A percentile compares a stretch with the other conserved stretches of the same genome.
These are phyloP conservation scores for Rhagium mordax DNA, from an alignment of 2,888 invertebrate species.

Conservation along the genomic window DNA sequence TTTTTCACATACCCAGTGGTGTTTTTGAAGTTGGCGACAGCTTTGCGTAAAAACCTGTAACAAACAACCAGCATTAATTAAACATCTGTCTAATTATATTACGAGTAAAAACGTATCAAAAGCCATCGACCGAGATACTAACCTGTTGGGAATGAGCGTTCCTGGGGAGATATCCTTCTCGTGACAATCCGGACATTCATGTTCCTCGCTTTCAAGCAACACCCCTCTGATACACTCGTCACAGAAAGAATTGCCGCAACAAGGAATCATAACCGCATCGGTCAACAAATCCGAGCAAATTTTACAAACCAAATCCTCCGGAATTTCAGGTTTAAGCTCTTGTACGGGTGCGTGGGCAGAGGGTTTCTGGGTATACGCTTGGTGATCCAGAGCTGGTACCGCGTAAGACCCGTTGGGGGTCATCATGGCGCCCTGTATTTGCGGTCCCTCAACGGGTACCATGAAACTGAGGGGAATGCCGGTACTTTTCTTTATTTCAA, in stretches of 20 bases:
- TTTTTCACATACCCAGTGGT: slow-evolving; percentile 89
- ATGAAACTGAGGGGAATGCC: slow-evolving; percentile 98
- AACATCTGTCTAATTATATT: too few relatives aligned
- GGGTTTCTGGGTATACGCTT: slow-evolving; percentile 80
- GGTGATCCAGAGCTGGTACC: slow-evolving; percentile 89
- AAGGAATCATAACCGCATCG: slow-evolving; percentile 98
- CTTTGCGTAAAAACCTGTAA: slow-evolving; percentile 85
- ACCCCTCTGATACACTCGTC: slow-evolving; percentile 97
- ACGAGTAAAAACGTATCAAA: too few relatives aligned
- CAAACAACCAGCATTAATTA: too few relatives aligned
- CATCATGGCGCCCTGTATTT: slow-evolving; percentile 92
- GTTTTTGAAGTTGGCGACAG: slow-evolving; percentile 92
- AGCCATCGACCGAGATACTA: too few relatives aligned
- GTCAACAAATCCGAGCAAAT: slow-evolving; percentile 93
- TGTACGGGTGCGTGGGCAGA: slow-evolving; percentile 70
- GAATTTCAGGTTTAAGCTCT: slow-evolving; percentile 81
- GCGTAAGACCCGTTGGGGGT: slow-evolving; percentile 90
- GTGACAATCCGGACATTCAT: slow-evolving; percentile 95
- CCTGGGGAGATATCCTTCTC: slow-evolving; percentile 95
- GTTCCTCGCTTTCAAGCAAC: slow-evolving; percentile 93
- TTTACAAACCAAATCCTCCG: slow-evolving; percentile 92
- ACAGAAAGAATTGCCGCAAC: slow-evolving; percentile 98
- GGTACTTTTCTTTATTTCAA: slow-evolving; percentile 93
- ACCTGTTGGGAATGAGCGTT: slow-evolving; percentile 88
- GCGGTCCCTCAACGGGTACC: slow-evolving; percentile 91